Conservation (phyloP, 2,888 invertebrate species). For the Heliconius ethilla region DNA sequence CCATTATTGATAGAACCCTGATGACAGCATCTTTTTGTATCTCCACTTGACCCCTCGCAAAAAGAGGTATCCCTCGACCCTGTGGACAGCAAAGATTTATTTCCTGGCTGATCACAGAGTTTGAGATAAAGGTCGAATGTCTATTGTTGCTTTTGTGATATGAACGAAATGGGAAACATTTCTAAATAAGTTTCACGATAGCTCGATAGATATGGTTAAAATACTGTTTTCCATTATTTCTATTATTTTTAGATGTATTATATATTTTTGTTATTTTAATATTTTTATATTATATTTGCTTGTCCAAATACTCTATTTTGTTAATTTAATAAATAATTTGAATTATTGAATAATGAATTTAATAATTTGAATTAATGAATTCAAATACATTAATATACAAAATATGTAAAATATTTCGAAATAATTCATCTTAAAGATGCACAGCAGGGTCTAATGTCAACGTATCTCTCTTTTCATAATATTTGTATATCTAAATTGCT, state of each 20-base stretch:
- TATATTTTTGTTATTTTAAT: not conserved
- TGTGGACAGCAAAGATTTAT: constrained; percentile 69
- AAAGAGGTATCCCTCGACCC: constrained; percentile 63
- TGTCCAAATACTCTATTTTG: not conserved
- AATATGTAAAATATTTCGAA: no score
- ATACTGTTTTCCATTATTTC: not conserved
- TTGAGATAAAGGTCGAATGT: constrained; percentile 40
- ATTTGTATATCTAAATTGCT: no score
- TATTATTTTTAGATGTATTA: not conserved
- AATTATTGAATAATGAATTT: not conserved
- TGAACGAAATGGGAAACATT: constrained; percentile 17
- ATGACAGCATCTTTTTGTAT: constrained; percentile 61
- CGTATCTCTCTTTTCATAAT: no score
- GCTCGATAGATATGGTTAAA: constrained; percentile 2
- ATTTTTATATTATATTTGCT: not conserved
- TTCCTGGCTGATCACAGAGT: constrained; percentile 61
- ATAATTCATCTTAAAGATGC: no score
- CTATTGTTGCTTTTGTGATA: constrained; percentile 37
- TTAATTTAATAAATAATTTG: not conserved
- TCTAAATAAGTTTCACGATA: constrained; percentile 19
- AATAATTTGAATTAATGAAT: not conserved
- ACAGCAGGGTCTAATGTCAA: no score
- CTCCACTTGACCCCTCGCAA: constrained; percentile 64
- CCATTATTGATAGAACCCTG: constrained; percentile 62
- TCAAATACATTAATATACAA: no score